Base-by-base conservation (phyloP, 23 tunicate species). In the Oikopleura dioica region DNA sequence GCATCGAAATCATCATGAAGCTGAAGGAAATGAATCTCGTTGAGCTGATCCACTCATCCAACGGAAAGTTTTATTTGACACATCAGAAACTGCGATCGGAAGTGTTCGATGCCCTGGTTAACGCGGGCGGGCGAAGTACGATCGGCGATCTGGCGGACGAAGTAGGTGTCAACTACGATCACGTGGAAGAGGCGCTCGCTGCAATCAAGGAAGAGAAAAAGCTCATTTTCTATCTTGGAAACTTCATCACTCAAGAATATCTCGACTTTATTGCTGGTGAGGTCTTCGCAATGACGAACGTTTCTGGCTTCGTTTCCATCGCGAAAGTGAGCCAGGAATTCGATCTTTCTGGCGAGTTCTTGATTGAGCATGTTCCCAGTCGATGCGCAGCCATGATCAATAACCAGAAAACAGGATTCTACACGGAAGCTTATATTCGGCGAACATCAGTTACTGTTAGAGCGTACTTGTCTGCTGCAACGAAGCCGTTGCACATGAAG, bases 41-140 rank as follows among this genome's bases (percentile, higher is more conserved):
- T 28, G 82, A 86, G 51, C 83, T 94, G 30, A 30, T 94, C 9
- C 99, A 94, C 76, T 80, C 84, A 35, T 68, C 68, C 29, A 92
- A 94, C 79, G 99, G 99, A n/a, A 94, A 94, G 67, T 87, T 86
- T 50, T 94, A 94, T 59, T 37, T 94, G 5, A 94, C 99, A 4
- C 99, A 85, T 24, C 37, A 59, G 29, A 95, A 84, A 16, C 78
- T 94, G 36, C 33, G 78, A 1, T 72, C 55, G 55, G 99, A 94
- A 81, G 87, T 94, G 36, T 67, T 68, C 38, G 80, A 86, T 76
- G 99, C 87, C 76, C 75, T 94, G 72, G 72, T 63, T 63, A 28
- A 31, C 2, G 29, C 33, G 33, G 72, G 72, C 2, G 72, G 72
- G 16, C 29, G 72, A 21, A 31, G 30, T 5, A 28, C 33, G 16